These are phyloP conservation scores for Thamnophis elegans DNA, from an alignment of 2,797 vertebrate genomes.

Conservation along the genomic window DNA sequence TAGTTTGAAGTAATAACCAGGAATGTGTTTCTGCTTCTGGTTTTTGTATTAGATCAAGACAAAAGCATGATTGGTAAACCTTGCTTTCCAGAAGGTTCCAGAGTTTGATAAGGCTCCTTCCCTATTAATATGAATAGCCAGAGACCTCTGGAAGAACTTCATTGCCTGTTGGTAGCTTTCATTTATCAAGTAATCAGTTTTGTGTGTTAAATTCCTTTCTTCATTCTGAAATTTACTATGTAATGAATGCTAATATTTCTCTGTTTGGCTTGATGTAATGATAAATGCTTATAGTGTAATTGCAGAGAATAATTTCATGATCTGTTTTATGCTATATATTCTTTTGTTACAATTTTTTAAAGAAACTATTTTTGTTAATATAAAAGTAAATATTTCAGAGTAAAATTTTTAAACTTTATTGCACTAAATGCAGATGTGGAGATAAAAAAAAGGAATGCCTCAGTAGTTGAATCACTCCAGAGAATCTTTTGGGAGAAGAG, in stretches of 20 bases:
- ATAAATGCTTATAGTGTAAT: constrained; percentile 77
- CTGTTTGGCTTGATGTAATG: constrained; percentile 73
- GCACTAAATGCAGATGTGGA: constrained; percentile 78
- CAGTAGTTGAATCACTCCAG: constrained; percentile 70
- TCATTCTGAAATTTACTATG: constrained; percentile 71
- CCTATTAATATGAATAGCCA: constrained; percentile 6
- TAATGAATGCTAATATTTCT: constrained; percentile 71
- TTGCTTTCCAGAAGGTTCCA: constrained; percentile 31
- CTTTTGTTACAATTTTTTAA: constrained; percentile 81
- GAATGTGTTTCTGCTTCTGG: background rate
- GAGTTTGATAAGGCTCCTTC: constrained; percentile 4
- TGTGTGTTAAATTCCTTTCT: constrained; percentile 58
- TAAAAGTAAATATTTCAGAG: constrained; percentile 80
- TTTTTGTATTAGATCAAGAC: background rate
- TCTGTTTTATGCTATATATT: constrained; percentile 76
- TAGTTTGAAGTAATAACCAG: background rate
- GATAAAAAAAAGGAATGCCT: constrained; percentile 67
- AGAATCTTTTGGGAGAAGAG: constrained; percentile 68
- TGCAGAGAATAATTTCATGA: constrained; percentile 75
- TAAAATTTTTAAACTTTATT: constrained; percentile 80
- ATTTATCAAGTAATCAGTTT: constrained; percentile 60
- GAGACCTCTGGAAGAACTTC: constrained; percentile 19
- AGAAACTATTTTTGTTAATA: constrained; percentile 81
- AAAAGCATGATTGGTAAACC: background rate
- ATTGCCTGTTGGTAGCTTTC: background rate